Percentiles rank a stretch among this genome's conserved stretches.
Conservation (phyloP, 2,888 invertebrate species). For the Anarsia innoxiella region DNA sequence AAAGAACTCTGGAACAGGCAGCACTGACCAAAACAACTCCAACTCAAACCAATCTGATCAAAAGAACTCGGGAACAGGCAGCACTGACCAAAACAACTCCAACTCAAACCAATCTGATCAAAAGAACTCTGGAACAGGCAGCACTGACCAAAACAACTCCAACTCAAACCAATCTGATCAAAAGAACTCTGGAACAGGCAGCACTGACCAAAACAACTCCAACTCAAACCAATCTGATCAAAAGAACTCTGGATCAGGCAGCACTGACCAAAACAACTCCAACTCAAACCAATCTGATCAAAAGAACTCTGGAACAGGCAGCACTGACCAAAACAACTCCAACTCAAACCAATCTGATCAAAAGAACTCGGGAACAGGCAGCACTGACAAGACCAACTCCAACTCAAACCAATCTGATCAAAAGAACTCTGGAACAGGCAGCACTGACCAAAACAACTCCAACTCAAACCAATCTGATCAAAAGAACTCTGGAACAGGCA, state of each 20-base stretch:
- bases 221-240: neutral
- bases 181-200: neutral
- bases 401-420: neutral
- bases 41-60: neutral
- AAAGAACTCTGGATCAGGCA: neutral
- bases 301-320: neutral
- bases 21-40: neutral
- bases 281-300: neutral
- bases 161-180: neutral
- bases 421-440: neutral
- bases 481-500: neutral
- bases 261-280: neutral
- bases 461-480: neutral
- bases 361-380: too few species aligned
- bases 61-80: neutral
- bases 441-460: neutral
- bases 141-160: neutral
- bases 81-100: neutral
- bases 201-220: neutral
- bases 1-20: too few species aligned
- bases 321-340: too few species aligned
- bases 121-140: neutral
- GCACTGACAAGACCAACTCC: neutral
- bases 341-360: too few species aligned
- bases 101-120: neutral